These are phyloP conservation scores for Lithobius niger DNA, from an alignment of 1,140 invertebrate species.

Conservation along the genomic window DNA sequence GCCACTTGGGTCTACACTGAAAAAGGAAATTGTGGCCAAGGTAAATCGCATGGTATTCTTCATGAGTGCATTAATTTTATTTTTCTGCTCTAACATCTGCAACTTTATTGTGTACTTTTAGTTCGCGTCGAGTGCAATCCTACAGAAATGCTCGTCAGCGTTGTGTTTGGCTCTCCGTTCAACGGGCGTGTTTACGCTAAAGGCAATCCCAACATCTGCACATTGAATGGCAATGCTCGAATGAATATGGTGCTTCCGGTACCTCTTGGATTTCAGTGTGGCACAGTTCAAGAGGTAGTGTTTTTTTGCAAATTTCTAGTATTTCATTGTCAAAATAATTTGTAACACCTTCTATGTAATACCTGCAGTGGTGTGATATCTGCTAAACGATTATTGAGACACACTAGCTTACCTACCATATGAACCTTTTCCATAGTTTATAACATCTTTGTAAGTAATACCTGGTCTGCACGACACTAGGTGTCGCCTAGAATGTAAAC, in stretches of 20 bases:
- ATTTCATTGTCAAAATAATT: neutral
- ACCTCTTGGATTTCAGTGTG: slow-evolving; percentile 35
- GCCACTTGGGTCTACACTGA: slow-evolving; percentile 35
- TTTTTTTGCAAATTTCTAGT: neutral
- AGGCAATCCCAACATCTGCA: slow-evolving; percentile 32
- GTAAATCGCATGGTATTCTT: too few species aligned
- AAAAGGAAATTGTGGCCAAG: slow-evolving; percentile 36
- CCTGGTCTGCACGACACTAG: too few species aligned
- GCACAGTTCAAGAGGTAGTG: slow-evolving; percentile 34
- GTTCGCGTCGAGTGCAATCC: slow-evolving; percentile 40
- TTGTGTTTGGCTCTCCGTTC: slow-evolving; percentile 37
- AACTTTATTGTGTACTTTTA: too few species aligned
- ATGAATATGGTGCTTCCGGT: slow-evolving; percentile 34
- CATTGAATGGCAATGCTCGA: slow-evolving; percentile 34
- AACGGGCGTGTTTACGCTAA: slow-evolving; percentile 39
- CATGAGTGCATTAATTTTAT: too few species aligned
- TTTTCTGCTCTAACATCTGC: too few species aligned
- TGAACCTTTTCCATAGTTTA: too few species aligned
- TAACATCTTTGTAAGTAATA: too few species aligned
- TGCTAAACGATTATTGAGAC: neutral
- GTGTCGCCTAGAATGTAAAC: too few species aligned
- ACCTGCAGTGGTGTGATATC: neutral
- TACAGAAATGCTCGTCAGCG: slow-evolving; percentile 38
- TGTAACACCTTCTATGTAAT: neutral
- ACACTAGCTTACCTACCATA: too few species aligned